Base-by-base conservation (phyloP, 1,140 invertebrate species). In the Bombus superbus region DNA sequence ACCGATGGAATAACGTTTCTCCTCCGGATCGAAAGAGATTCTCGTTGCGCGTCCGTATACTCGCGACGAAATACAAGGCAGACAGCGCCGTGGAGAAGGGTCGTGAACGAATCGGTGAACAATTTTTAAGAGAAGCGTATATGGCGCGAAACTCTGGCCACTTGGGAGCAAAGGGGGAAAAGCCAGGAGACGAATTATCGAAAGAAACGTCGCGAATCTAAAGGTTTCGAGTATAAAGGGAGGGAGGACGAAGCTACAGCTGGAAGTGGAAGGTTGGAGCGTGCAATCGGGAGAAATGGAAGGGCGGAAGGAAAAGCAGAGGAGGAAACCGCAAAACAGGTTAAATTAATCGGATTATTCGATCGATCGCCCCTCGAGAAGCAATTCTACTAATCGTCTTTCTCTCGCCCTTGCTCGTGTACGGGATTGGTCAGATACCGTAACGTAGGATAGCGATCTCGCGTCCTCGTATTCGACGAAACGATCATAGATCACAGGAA, bases 361-460 rank as follows among this genome's bases (percentile, higher is more conserved):
- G 86, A 94, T 94, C 91, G 92, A 93, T 93, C 91, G 80, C 91
- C 91, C 91, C 92, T 92, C 84, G 88, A 84, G 89, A 86, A 92
- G 85, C 92, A 89, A 94, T 94, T 94, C 92, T 89, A 85, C 91
- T 93, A 93, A 94, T 95, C 94, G 92, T 94, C 88, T 89, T 81
- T 87, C 86, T 71, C 88, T 83, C 85, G 0, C 57, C 77, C 64
- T 77, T 68, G 62, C n/a, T 66, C 73, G 18, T 8, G 5, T 15
- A 53, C 47, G 8, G 47, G 0, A 22, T 53, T 53, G 47, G 47
- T 15, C 18, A 53, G 47, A 22, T 53, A 53, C 18, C 47, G 47
- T 0, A 22, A 6, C 47, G 47, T 53, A 53, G 47, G 18, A 8
- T 18, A 22, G 5, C 47, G 47, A 53, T 53, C 47, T 53, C 47